Conservation (phyloP, 2,888 invertebrate species). For the Aethes cnicana region DNA sequence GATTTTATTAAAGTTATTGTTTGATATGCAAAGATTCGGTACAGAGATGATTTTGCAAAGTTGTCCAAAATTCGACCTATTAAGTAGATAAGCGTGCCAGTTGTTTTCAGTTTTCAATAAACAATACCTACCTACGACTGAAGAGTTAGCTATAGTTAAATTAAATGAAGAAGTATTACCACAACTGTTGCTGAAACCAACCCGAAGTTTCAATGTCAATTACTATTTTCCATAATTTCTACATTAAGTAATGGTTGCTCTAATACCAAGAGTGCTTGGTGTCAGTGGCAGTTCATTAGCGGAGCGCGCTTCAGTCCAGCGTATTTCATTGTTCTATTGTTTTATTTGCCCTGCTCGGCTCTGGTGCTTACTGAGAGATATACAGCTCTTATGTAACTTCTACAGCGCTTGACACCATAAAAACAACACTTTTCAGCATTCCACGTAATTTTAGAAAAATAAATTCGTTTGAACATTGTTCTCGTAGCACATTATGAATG, state of each 20-base stretch:
- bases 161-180: not conserved
- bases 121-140: too few species aligned
- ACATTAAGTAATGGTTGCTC: slow-evolving; percentile 40
- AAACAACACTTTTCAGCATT: slow-evolving; percentile 20
- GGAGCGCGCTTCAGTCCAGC: slow-evolving; percentile 56
- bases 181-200: slow-evolving; percentile 6
- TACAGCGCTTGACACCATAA: slow-evolving; percentile 47
- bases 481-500: slow-evolving; percentile 31
- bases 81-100: too few species aligned
- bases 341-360: slow-evolving; percentile 58
- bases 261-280: slow-evolving; percentile 50
- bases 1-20: too few species aligned
- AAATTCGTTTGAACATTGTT: slow-evolving; percentile 12
- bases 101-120: too few species aligned
- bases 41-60: too few species aligned
- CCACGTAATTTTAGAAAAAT: not conserved
- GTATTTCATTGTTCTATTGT: slow-evolving; percentile 68
- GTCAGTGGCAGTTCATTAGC: slow-evolving; percentile 58
- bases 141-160: too few species aligned
- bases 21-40: too few species aligned
- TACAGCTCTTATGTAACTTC: slow-evolving; percentile 38
- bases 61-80: too few species aligned
- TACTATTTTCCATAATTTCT: slow-evolving; percentile 25
- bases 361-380: slow-evolving; percentile 53
- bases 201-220: slow-evolving; percentile 10